phyloP scores from a whole-genome alignment of 2,797 vertebrate species.

The Cossypha caffra region DNA sequence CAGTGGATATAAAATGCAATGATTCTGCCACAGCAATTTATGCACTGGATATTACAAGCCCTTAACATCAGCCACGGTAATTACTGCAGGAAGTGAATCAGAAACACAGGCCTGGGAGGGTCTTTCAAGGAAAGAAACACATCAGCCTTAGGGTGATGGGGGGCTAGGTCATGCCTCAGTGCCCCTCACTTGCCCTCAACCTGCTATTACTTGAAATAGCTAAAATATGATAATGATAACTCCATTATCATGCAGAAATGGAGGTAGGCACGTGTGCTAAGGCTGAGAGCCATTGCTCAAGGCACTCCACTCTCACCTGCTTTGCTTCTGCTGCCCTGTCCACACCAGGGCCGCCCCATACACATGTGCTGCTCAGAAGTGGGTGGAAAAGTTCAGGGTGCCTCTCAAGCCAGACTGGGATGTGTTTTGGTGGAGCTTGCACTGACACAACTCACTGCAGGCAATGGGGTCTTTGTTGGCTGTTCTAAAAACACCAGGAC shows the following conservation, averaged over 20 bases:
- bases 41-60: not conserved
- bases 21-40: conserved; percentile 17
- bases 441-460: not conserved
- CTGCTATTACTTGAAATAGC: not conserved
- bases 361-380: not conserved
- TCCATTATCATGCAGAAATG: not conserved
- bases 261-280: accelerated
- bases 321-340: not conserved
- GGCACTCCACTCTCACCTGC: not conserved
- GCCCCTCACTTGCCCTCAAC: not conserved
- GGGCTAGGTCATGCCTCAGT: not conserved
- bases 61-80: not conserved
- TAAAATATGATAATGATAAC: not conserved
- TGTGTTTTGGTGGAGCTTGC: not conserved
- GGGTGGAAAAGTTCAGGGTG: not conserved
- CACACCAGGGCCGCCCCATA: not conserved
- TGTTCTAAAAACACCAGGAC: not conserved
- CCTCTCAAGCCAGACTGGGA: not conserved
- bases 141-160: not conserved
- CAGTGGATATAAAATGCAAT: not conserved
- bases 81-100: not conserved
- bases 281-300: not conserved
- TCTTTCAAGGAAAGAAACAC: not conserved
- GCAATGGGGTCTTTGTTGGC: not conserved
- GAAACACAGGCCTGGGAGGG: not conserved